Evolutionary conservation across 2,888 invertebrate species (phyloP), one percentile per base, ranked within the genome.

Genomic region (Apantesis nais): DNA sequence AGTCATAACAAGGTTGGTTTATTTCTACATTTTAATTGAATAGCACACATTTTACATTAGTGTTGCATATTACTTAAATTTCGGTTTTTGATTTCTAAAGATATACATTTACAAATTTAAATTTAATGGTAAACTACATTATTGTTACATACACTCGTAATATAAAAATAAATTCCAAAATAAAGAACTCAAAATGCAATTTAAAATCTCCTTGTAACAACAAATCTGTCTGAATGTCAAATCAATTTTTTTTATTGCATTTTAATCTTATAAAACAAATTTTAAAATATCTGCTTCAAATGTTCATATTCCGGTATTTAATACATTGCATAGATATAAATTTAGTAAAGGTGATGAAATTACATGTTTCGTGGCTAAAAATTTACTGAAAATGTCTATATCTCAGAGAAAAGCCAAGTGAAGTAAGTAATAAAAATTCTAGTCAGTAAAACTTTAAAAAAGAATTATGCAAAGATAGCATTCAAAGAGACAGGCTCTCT

Each of bases 401-500:
- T 39, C 48, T 52, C 55, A 37, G n/a, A n/a, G n/a, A n/a, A n/a
- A n/a, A n/a, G n/a, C n/a, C n/a, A 29, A 67, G 61, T 58, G 34
- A 31, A 72, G 67, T 34, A 69, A 67, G 66, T 72, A 66, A 69
- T 74, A 78, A 74, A 67, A 78, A 68, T 74, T 75, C 62, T 71
- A 70, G 48, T 41, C 39, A 66, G 44, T 64, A 71, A 74, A 78
- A 74, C 70, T 74, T 73, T 71, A 71, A 79, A 79, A 78, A 78
- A 80, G 76, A 82, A 79, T 81, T 80, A 78, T 77, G 70, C 76
- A 76, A 77, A 73, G 75, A 70, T 80, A 80, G 83, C 81, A 87
- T 88, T 86, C 86, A 86, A 86, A 87, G 85, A 85, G 86, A 85
- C 86, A 79, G 71, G 82, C 77, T 83, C 78, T 83, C 73, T 34